These are phyloP conservation scores for Oreocharis arfaki DNA, from an alignment of 2,113 vertebrate species.

Conservation along the genomic window DNA sequence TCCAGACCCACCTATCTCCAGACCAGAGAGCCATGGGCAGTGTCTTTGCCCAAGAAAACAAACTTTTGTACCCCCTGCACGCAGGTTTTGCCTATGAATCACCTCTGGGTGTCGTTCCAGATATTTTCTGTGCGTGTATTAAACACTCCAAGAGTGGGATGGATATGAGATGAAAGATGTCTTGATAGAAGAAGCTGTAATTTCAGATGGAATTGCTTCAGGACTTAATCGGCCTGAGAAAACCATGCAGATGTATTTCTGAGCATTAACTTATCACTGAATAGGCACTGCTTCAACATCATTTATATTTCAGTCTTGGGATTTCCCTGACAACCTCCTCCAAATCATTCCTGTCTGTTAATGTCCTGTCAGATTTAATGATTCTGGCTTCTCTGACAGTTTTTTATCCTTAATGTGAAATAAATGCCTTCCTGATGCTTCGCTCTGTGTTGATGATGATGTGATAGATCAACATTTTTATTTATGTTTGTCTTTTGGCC, in stretches of 20 bases:
- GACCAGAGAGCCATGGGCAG: not conserved
- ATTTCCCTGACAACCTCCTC: slow-evolving; percentile 31
- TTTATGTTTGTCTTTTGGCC: not conserved
- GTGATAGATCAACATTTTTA: not conserved
- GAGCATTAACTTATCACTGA: not conserved
- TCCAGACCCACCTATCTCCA: not conserved
- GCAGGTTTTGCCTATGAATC: not conserved
- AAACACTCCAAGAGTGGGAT: not conserved
- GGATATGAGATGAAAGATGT: not conserved
- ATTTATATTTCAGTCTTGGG: slow-evolving; percentile 17
- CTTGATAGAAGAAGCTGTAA: not conserved
- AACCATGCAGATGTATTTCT: not conserved
- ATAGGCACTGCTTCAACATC: not conserved
- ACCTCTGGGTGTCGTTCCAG: slow-evolving; percentile 6
- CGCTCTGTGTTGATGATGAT: not conserved
- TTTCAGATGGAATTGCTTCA: slow-evolving; percentile 3
- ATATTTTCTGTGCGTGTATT: not conserved
- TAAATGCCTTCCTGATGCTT: slow-evolving; percentile 44
- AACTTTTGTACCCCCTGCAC: not conserved
- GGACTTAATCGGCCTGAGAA: not conserved
- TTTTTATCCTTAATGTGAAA: slow-evolving; percentile 12
- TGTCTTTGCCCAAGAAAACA: not conserved
- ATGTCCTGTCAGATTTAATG: slow-evolving; percentile 31
- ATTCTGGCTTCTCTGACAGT: not conserved
- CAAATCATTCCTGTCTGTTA: slow-evolving; percentile 27